Conservation (phyloP, 2,797 vertebrate genomes). For the Synaphobranchus kaupii region DNA sequence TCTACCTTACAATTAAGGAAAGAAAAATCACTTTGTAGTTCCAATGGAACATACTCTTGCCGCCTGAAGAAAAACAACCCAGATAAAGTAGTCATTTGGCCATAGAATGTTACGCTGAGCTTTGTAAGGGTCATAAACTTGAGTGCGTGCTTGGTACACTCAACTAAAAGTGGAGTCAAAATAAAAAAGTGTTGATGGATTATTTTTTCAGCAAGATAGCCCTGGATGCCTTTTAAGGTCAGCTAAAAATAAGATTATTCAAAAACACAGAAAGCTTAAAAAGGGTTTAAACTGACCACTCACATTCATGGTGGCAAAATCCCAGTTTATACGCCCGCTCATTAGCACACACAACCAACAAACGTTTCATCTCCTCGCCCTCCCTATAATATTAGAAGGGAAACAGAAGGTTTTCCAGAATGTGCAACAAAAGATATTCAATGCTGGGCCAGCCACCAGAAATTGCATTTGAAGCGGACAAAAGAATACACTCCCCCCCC, state of each 20-base stretch:
- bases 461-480: conserved; percentile 8
- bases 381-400: neutral
- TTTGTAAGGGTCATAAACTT: neutral
- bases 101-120: neutral
- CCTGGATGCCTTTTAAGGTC: neutral
- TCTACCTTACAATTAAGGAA: neutral
- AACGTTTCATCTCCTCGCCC: neutral
- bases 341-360: neutral
- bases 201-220: neutral
- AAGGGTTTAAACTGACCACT: neutral
- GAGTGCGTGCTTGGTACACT: neutral
- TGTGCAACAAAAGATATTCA: neutral
- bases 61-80: neutral
- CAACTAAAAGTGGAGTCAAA: neutral
- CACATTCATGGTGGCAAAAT: neutral
- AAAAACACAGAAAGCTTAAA: neutral
- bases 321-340: neutral
- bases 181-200: neutral
- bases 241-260: neutral
- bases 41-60: neutral
- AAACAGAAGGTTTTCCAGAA: neutral
- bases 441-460: neutral
- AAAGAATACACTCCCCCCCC: neutral
- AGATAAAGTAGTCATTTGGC: neutral
- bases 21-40: neutral